Evolutionary conservation across 2,797 vertebrate species (phyloP).

Genomic region (Anabas testudineus): DNA sequence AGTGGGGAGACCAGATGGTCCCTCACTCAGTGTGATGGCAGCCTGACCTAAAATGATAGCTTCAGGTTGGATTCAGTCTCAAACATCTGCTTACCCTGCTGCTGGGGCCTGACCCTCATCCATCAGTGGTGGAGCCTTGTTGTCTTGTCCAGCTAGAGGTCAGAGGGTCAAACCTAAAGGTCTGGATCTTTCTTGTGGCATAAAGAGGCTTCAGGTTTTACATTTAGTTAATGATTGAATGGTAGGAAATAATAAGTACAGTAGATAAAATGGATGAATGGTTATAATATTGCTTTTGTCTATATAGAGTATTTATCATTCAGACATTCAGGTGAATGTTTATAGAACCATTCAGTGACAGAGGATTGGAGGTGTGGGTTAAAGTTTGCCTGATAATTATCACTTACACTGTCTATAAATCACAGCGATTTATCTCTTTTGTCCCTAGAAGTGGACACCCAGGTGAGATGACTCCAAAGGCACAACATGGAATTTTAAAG

Average conservation of each 20-base stretch:
- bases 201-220: neutral
- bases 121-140: constrained; percentile 4
- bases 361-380: no score
- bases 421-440: no score
- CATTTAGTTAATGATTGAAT: neutral
- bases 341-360: no score
- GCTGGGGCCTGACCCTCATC: constrained; percentile 24
- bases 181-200: neutral
- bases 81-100: neutral
- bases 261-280: neutral
- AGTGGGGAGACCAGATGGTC: constrained; percentile 19
- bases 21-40: constrained; percentile 14
- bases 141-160: constrained; percentile 22
- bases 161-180: neutral
- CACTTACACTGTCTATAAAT: no score
- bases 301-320: no score
- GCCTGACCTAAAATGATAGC: neutral
- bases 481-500: no score
- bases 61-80: constrained; percentile 9
- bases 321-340: no score
- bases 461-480: no score
- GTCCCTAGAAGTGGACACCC: no score
- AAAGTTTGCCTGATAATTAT: no score
- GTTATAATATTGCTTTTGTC: no score
- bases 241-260: neutral